These are phyloP conservation scores for Aleiodes alternator DNA, from an alignment of 2,888 invertebrate species.

Conservation along the genomic window DNA sequence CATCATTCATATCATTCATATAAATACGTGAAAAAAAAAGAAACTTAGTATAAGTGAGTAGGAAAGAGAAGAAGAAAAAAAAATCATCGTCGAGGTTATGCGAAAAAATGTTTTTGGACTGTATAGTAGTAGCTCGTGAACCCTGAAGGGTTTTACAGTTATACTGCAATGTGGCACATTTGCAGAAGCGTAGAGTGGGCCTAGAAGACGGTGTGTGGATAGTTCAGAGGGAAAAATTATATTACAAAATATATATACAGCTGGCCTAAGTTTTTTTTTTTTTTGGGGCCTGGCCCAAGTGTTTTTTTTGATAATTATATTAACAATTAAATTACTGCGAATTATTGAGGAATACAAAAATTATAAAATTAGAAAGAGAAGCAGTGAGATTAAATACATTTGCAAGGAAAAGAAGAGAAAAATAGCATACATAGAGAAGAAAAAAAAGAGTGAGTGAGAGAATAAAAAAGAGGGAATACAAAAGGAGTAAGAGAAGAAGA, in stretches of 20 bases:
- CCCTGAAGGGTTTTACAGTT: constrained; percentile 76
- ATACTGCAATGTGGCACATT: constrained; percentile 76
- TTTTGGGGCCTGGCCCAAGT: no score
- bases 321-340: background rate
- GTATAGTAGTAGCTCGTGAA: constrained; percentile 73
- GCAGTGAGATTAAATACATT: background rate
- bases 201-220: constrained; percentile 62
- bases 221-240: constrained; percentile 49
- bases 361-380: constrained; percentile 29
- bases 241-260: constrained; percentile 45
- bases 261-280: background rate
- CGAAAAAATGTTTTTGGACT: constrained; percentile 74
- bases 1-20: background rate
- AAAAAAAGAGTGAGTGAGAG: constrained; percentile 12
- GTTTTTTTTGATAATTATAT: constrained; percentile 11
- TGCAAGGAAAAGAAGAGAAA: no score
- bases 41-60: background rate
- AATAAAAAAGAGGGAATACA: background rate
- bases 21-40: background rate
- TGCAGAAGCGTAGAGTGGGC: constrained; percentile 73
- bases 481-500: background rate
- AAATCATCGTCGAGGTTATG: constrained; percentile 66
- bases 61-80: constrained; percentile 10
- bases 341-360: background rate
- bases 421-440: background rate